Conservation (phyloP, 1,140 invertebrate genomes). For the Babylonia areolata region DNA sequence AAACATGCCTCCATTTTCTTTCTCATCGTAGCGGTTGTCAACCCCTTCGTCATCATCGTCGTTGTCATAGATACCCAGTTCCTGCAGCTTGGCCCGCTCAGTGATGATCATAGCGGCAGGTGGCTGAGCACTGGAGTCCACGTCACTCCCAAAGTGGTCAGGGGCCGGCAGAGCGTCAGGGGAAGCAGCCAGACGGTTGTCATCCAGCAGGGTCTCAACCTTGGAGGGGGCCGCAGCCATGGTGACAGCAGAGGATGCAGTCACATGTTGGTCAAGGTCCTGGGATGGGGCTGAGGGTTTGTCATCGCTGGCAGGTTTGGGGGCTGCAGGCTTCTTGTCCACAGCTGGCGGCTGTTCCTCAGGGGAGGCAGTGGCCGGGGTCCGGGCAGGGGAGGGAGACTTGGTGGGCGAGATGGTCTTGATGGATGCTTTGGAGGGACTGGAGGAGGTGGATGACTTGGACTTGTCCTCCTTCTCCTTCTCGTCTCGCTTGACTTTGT, state of each 20-base stretch:
- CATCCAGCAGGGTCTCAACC: neutral
- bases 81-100: conserved; percentile 56
- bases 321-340: neutral
- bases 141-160: conserved; percentile 42
- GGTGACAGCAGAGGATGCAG: neutral
- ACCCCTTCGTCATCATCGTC: conserved; percentile 54
- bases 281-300: neutral
- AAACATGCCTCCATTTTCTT: conserved; percentile 36
- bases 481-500: conserved; percentile 39
- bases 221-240: neutral
- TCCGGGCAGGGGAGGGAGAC: conserved; percentile 22
- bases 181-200: conserved; percentile 38
- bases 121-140: neutral
- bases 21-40: conserved; percentile 29
- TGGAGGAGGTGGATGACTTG: conserved; percentile 39
- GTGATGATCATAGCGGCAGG: neutral
- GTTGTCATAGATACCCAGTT: conserved; percentile 66
- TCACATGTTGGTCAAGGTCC: neutral
- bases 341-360: neutral
- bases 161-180: conserved; percentile 56
- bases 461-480: conserved; percentile 45
- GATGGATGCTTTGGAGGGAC: conserved; percentile 41
- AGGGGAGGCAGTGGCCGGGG: neutral
- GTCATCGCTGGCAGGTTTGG: neutral
- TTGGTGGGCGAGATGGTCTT: conserved; percentile 43